Conservation (phyloP, 2,888 invertebrate genomes). For the Globia sparganii region DNA sequence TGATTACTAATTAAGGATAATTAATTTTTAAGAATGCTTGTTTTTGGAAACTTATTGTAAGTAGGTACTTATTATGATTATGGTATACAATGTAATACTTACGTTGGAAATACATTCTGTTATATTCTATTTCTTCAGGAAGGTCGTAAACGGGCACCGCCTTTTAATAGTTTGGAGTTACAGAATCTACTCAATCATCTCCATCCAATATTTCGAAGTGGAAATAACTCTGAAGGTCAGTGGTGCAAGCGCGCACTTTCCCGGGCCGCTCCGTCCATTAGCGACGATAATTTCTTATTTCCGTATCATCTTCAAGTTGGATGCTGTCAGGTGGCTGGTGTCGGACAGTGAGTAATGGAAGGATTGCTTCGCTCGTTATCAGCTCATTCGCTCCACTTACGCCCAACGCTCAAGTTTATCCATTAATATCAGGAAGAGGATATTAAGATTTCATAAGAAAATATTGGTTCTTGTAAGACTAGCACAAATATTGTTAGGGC, state of each 20-base stretch:
- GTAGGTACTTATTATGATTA: too few relatives aligned
- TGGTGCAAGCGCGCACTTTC: not conserved
- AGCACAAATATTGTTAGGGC: too few relatives aligned
- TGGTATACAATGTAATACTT: too few relatives aligned
- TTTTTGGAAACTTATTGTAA: too few relatives aligned
- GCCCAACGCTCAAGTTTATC: constrained; percentile 10
- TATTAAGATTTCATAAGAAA: not conserved
- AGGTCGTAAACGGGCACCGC: not conserved
- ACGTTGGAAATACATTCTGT: too few relatives aligned
- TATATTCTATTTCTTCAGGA: too few relatives aligned
- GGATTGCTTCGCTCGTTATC: constrained; percentile 45
- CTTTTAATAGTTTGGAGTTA: not conserved
- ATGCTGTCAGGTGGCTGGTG: not conserved
- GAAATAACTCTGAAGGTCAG: not conserved
- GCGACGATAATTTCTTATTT: constrained; percentile 34
- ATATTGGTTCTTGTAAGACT: constrained; percentile 4
- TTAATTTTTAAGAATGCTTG: too few relatives aligned
- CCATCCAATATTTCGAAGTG: not conserved
- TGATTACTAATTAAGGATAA: too few relatives aligned
- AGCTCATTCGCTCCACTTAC: constrained; percentile 31
- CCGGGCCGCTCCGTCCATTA: constrained; percentile 20
- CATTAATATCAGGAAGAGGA: constrained; percentile 1
- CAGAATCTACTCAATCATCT: not conserved
- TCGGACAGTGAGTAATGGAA: constrained; percentile 54
- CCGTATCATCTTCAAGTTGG: constrained; percentile 8